Evolutionary conservation across 2,113 vertebrate genomes (phyloP).

Genomic region (Girardinichthys multiradiatus): DNA sequence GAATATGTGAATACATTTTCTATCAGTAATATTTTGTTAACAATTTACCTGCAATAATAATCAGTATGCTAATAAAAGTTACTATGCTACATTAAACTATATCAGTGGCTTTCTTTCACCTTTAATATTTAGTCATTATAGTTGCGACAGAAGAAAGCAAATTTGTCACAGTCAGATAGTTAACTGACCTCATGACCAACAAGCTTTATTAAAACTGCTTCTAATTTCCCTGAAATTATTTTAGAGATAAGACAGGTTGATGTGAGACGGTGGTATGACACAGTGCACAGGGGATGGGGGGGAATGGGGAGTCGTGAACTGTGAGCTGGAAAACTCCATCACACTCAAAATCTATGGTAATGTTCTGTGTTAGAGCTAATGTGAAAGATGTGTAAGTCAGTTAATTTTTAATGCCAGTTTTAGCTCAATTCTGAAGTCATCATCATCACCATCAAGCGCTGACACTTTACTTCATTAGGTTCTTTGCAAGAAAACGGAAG

Average conservation of each 20-base stretch:
- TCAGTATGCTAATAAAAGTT: neutral
- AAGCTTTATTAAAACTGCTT: constrained; percentile 64
- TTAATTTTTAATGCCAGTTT: constrained; percentile 70
- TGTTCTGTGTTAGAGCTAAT: constrained; percentile 71
- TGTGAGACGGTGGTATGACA: constrained; percentile 59
- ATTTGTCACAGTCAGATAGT: constrained; percentile 60
- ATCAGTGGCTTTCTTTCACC: constrained; percentile 2
- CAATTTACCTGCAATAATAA: too few species aligned
- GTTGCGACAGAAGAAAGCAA: constrained; percentile 20
- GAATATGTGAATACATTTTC: too few species aligned
- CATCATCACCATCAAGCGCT: constrained; percentile 67
- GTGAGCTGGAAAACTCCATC: constrained; percentile 45
- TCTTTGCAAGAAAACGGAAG: constrained; percentile 56
- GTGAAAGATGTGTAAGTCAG: constrained; percentile 69
- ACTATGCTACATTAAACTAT: neutral
- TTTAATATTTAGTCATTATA: constrained; percentile 23
- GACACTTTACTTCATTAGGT: constrained; percentile 70
- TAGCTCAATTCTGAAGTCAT: constrained; percentile 66
- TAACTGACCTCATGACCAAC: constrained; percentile 61
- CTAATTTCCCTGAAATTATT: constrained; percentile 71
- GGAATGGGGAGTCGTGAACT: constrained; percentile 55
- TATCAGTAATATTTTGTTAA: neutral
- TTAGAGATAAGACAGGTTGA: constrained; percentile 53
- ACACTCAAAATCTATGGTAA: constrained; percentile 65
- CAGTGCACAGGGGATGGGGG: constrained; percentile 9